phyloP scores from a whole-genome alignment of 2,888 invertebrate genomes.

The Pachydiplax longipennis region DNA sequence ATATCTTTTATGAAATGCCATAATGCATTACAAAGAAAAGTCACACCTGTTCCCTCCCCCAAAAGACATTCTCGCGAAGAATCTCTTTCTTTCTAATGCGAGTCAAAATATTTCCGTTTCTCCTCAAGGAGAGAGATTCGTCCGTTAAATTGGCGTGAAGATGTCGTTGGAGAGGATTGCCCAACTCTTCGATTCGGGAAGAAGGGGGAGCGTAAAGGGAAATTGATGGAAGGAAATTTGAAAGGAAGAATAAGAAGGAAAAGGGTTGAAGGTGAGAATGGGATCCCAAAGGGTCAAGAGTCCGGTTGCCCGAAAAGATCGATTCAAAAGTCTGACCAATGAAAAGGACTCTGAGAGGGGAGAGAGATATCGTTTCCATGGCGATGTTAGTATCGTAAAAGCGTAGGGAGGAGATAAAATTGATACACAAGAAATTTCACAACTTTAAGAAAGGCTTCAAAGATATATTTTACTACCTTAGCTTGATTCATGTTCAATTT shows the following conservation, averaged over 20 bases:
- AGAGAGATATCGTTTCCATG: not conserved
- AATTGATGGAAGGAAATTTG: not conserved
- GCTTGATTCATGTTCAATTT: too few species aligned
- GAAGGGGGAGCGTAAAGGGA: not conserved
- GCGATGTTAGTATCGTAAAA: too few species aligned
- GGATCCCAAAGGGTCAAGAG: not conserved
- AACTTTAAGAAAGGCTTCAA: too few species aligned
- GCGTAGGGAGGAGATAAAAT: too few species aligned
- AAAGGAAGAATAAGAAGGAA: not conserved
- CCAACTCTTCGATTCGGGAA: not conserved
- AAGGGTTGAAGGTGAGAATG: not conserved
- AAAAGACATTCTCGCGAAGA: too few species aligned
- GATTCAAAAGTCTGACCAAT: not conserved
- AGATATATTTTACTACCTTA: too few species aligned
- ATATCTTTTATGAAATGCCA: too few species aligned
- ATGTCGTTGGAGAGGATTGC: not conserved
- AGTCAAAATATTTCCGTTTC: not conserved
- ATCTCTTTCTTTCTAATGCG: not conserved
- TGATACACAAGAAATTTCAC: too few species aligned
- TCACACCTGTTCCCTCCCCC: too few species aligned
- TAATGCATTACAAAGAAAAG: too few species aligned
- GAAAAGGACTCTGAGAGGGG: not conserved
- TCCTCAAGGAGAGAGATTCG: not conserved
- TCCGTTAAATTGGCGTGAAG: conserved; percentile 4
- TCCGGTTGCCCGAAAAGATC: not conserved